Conservation (phyloP, 2,113 vertebrate species). For the Jaculus jaculus region DNA sequence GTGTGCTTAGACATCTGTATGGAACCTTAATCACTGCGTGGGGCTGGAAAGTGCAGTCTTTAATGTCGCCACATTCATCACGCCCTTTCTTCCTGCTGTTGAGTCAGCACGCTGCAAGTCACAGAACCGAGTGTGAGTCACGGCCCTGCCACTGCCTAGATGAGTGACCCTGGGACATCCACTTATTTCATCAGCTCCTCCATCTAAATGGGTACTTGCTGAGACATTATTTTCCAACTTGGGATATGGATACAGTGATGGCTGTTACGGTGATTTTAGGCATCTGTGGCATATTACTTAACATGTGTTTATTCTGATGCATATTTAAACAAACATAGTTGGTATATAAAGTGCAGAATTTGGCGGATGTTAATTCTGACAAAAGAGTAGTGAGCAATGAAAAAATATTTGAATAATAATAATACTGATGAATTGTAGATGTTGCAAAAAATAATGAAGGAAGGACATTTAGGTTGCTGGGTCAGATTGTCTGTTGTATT, state of each 20-base stretch:
- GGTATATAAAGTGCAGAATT: background rate
- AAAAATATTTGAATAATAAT: background rate
- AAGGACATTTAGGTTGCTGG: background rate
- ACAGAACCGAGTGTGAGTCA: background rate
- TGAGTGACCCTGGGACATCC: background rate
- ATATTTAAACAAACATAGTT: background rate
- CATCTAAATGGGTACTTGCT: background rate
- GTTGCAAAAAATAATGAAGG: background rate
- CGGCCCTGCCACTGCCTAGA: background rate
- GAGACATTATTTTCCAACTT: background rate
- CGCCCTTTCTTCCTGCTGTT: background rate
- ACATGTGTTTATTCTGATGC: background rate
- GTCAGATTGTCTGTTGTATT: background rate
- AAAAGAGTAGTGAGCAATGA: background rate
- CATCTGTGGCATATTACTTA: background rate
- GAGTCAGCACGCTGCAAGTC: slow-evolving; percentile 8
- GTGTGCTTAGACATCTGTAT: slow-evolving; percentile 25
- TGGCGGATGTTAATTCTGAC: background rate
- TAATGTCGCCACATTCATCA: slow-evolving; percentile 5
- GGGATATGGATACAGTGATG: background rate
- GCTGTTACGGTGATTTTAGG: background rate
- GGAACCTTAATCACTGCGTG: slow-evolving; percentile 19
- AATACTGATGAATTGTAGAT: background rate
- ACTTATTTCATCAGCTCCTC: background rate
- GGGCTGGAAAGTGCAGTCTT: background rate